These are phyloP conservation scores for Papilio demoleus DNA, from an alignment of 2,888 invertebrate species.

Conservation along the genomic window DNA sequence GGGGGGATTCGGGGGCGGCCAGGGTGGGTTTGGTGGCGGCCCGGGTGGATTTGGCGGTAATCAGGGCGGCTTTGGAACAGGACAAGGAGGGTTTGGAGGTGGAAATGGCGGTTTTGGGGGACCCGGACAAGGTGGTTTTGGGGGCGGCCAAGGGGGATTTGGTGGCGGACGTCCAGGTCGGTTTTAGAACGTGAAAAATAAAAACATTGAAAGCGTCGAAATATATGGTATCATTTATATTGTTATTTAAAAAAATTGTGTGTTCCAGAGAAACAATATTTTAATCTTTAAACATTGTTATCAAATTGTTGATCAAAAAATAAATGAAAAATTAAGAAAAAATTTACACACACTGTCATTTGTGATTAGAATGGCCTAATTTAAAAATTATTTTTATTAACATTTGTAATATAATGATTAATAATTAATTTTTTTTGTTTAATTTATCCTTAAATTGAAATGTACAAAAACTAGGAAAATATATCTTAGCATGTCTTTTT, in stretches of 20 bases:
- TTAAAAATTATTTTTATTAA: no score
- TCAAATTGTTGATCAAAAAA: no score
- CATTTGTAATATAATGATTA: no score
- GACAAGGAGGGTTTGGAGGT: constrained; percentile 32
- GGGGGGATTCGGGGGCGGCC: constrained; percentile 29
- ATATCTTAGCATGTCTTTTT: no score
- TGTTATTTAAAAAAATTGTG: background rate
- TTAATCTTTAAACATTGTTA: no score
- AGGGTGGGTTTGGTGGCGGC: constrained; percentile 26
- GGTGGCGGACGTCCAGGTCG: constrained; percentile 11
- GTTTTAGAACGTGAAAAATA: background rate
- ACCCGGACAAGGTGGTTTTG: constrained; percentile 40
- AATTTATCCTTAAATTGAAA: no score
- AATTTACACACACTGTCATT: no score
- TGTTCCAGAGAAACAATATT: no score
- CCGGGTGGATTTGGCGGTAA: constrained; percentile 42
- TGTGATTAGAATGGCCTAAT: no score
- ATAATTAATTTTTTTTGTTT: no score
- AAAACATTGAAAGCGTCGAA: background rate
- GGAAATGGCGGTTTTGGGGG: constrained; percentile 38
- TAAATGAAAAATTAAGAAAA: no score
- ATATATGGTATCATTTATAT: background rate
- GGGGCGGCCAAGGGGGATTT: constrained; percentile 28
- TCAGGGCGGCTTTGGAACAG: constrained; percentile 33
- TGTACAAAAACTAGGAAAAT: no score